Base-by-base conservation (phyloP, 2,113 vertebrate species). In the Brienomyrus longianalis region DNA sequence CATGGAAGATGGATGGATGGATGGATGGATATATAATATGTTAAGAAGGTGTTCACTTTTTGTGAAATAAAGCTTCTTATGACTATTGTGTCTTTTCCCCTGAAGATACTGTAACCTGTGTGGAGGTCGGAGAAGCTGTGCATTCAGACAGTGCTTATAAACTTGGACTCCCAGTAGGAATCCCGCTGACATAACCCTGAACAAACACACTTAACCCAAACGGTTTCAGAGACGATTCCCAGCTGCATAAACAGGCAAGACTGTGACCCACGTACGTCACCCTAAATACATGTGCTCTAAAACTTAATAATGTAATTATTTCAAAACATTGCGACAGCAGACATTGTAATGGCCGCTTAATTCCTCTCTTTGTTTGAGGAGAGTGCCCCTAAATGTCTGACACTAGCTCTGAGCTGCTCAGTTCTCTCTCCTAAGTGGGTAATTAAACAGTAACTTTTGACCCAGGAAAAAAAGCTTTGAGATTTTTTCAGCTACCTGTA, bases 401-500 rank as follows among this genome's bases (percentile, higher is more conserved):
- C 47, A n/a, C 35, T 8, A 45, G 9, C 17, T 80, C 19, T 11
- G 45, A 85, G 19, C 23, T 85, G 83, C 23, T 50, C 43, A 5
- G 45, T 47, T 83, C 83, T 85, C 39, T 85, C 8, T 50, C 39
- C 83, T 85, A 85, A 85, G 83, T 85, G 83, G 47, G 47, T 47
- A 85, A 85, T 85, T 85, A 85, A 48, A 85, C 21, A 43, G 45
- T n/a, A 27, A 85, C 35, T 45, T 85, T 85, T 85, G 43, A n/a
- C 83, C 47, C 45, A 47, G 19, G 19, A 50, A 45, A 85, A 85
- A 47, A 50, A 85, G 83, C 39, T 43, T 43, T 7, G 31, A 80
- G 74, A 80, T 43, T 39, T 43, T 70, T 43, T 77, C 70, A 77
- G 31, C 83, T 50, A 39, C 43, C 43, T 50, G 83, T 17, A n/a